phyloP scores from a whole-genome alignment of 2,113 vertebrate genomes.

The Phalacrocorax pelagicus region DNA sequence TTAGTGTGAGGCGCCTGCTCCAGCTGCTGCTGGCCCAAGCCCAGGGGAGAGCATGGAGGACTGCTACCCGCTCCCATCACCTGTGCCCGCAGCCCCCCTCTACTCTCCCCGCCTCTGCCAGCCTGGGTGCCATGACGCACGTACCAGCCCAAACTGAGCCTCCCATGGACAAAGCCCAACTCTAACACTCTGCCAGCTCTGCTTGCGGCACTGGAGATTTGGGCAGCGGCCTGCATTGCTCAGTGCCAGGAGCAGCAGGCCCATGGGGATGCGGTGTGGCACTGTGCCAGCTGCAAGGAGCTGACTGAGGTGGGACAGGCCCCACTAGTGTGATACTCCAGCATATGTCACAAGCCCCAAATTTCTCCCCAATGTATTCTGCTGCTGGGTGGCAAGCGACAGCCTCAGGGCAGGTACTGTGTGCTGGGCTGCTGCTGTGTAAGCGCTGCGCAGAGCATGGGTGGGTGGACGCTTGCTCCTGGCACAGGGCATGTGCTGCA shows the following conservation, averaged over 20 bases:
- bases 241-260: background rate
- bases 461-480: background rate
- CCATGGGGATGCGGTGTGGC: accelerated
- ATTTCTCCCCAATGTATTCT: accelerated
- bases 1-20: background rate
- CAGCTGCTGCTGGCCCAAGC: background rate
- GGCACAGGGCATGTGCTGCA: background rate
- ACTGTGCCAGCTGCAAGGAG: background rate
- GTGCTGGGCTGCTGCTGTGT: background rate
- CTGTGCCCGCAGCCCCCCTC: accelerated
- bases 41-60: accelerated
- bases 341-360: background rate
- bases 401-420: background rate
- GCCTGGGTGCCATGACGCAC: background rate
- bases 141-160: background rate
- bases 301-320: background rate
- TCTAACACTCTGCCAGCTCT: background rate
- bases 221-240: background rate
- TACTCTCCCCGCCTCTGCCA: background rate
- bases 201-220: accelerated
- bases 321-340: background rate
- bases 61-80: background rate
- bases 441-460: background rate
- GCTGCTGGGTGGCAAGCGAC: background rate
- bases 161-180: background rate